Evolutionary conservation across 2,113 vertebrate genomes (phyloP), one percentile per base, ranked within the genome.

Genomic region (Anser brachyrhynchus): DNA sequence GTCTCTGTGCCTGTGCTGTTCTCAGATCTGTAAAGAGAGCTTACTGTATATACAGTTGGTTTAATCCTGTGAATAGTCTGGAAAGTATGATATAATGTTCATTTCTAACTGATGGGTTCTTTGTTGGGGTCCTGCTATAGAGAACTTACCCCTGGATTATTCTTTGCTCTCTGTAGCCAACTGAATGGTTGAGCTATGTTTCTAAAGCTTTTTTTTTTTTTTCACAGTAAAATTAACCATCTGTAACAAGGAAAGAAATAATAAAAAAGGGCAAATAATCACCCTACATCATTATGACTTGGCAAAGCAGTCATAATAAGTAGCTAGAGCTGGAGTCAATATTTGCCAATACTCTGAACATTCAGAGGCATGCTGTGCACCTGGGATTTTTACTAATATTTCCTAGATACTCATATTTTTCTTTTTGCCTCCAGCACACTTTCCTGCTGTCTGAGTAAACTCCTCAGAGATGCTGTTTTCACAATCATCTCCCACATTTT

Each of bases 261-360:
- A 35, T 23, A 9, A 19, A 39, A 43, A 29, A 18, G 25, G 76
- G 64, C 69, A 92, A 97, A 96, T 91, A 93, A 94, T 95, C 75
- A 70, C 55, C n/a, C 62, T 95, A 62, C 73, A 93, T 90, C 87
- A 88, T 96, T 71, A 95, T 93, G 80, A 89, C 79, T 76, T 96
- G 84, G 93, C 93, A 96, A 94, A 92, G 66, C 83, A 96, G 71
- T 75, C 28, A 31, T 72, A 84, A 93, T 86, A 76, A 93, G 94
- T 62, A 76, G 87, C 73, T 95, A 73, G 86, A 90, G 89, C 71
- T 11, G 92, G n/a, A 66, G 91, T 91, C 94, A 96, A 83, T 96
- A 95, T 97, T 97, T 97, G 90, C 95, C 94, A 89, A 76, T 90
- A 84, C 33, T 73, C 92, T 81, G 92, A 97, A 97, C 92, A 87